Evolutionary conservation across 2,113 vertebrate genomes (phyloP).

Genomic region (Heloderma charlesbogerti): DNA sequence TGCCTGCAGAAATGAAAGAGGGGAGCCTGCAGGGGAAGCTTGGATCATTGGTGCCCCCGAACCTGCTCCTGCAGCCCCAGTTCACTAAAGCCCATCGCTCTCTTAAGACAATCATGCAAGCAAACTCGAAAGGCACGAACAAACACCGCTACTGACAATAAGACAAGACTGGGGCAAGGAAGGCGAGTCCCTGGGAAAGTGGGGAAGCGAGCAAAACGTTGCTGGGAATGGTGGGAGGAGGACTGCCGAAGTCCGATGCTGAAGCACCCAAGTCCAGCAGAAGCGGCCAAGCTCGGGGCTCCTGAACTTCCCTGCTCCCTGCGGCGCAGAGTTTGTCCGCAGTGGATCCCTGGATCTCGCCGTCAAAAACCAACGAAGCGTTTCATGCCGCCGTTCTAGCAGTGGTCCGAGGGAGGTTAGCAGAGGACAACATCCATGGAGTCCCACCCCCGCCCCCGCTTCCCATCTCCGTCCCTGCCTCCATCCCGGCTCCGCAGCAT

Average conservation of each 20-base stretch:
- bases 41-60: slow-evolving; percentile 26
- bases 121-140: slow-evolving; percentile 32
- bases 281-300: not conserved
- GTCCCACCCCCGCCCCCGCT: not conserved
- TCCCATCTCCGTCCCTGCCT: not conserved
- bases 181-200: slow-evolving; percentile 1
- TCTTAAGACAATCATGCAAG: not conserved
- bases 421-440: not conserved
- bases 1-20: not conserved
- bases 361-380: not conserved
- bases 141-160: no score
- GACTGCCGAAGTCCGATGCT: not conserved
- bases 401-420: slow-evolving; percentile 45
- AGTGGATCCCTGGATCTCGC: not conserved
- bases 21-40: not conserved
- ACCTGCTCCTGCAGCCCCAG: slow-evolving; percentile 35
- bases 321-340: not conserved
- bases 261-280: not conserved
- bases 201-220: not conserved
- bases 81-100: not conserved
- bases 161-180: not conserved
- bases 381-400: not conserved
- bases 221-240: no score
- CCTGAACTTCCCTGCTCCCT: not conserved
- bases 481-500: slow-evolving; percentile 22